These are phyloP conservation scores for Myotis pilosus DNA, from an alignment of 2,797 vertebrate species.

Conservation along the genomic window DNA sequence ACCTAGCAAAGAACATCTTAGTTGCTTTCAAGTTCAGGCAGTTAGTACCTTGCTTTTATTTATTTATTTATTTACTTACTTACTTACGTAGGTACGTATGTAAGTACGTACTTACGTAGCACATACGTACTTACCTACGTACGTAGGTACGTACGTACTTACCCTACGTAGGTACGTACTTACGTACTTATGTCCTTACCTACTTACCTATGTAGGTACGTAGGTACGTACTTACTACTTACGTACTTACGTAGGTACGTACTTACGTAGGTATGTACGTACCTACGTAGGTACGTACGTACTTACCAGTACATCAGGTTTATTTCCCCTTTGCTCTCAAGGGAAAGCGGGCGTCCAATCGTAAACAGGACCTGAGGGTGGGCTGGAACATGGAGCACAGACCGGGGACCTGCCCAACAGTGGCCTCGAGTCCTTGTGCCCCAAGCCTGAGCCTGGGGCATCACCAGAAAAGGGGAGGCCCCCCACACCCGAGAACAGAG, in stretches of 20 bases:
- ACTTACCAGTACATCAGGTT: neutral
- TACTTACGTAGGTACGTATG: no score
- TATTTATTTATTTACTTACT: no score
- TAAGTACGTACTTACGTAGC: no score
- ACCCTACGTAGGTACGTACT: no score
- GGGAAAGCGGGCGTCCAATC: neutral
- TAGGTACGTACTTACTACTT: no score
- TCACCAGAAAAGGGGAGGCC: conserved; percentile 52
- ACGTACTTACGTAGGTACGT: no score
- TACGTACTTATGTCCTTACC: no score
- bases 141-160: no score
- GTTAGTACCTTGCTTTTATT: neutral
- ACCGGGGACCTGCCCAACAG: rapidly evolving
- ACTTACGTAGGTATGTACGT: no score
- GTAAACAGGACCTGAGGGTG: neutral
- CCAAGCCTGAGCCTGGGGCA: neutral
- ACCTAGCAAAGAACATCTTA: neutral
- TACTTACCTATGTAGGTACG: no score
- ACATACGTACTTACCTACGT: no score
- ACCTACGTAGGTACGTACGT: no score
- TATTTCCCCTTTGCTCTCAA: conserved; percentile 50
- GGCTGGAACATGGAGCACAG: neutral
- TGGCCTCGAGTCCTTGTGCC: neutral
- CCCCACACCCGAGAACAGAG: neutral
- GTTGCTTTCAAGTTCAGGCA: neutral